These are phyloP conservation scores for Petrolisthes cinctipes DNA, from an alignment of 2,888 invertebrate species.

Conservation along the genomic window DNA sequence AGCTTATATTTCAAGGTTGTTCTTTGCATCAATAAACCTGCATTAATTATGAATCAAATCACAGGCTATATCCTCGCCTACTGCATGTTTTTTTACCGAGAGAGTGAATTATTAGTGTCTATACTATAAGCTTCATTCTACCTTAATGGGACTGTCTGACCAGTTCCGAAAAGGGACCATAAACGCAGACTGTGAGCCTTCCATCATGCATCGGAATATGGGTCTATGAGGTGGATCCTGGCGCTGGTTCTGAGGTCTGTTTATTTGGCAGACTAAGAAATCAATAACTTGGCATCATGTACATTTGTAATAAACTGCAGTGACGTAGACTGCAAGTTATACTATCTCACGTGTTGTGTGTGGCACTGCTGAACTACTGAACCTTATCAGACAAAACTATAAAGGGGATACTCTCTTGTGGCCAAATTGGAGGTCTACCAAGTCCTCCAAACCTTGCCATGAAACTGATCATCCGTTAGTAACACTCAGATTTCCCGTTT, in stretches of 20 bases:
- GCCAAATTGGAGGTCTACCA: too few relatives aligned
- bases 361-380: slow-evolving; percentile 50
- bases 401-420: too few relatives aligned
- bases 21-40: too few relatives aligned
- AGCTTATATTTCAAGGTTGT: background rate
- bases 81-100: too few relatives aligned
- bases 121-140: background rate
- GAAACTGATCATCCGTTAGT: too few relatives aligned
- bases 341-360: slow-evolving; percentile 29
- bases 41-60: too few relatives aligned
- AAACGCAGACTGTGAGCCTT: slow-evolving; percentile 41
- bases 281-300: slow-evolving; percentile 37
- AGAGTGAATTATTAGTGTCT: too few relatives aligned
- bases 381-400: slow-evolving; percentile 33
- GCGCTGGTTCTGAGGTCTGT: slow-evolving; percentile 37
- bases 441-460: too few relatives aligned
- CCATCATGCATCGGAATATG: slow-evolving; percentile 47
- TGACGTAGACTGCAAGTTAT: slow-evolving; percentile 25
- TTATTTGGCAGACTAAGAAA: slow-evolving; percentile 36
- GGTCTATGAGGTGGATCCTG: slow-evolving; percentile 45
- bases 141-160: background rate
- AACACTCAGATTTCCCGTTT: too few relatives aligned
- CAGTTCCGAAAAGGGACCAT: slow-evolving; percentile 25
- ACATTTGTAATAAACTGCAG: slow-evolving; percentile 42
- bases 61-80: too few relatives aligned